A percentile compares a stretch with the other conserved stretches of the same genome.
phyloP scores from a whole-genome alignment of 2,113 vertebrate genomes.

The Acanthisitta chloris region DNA sequence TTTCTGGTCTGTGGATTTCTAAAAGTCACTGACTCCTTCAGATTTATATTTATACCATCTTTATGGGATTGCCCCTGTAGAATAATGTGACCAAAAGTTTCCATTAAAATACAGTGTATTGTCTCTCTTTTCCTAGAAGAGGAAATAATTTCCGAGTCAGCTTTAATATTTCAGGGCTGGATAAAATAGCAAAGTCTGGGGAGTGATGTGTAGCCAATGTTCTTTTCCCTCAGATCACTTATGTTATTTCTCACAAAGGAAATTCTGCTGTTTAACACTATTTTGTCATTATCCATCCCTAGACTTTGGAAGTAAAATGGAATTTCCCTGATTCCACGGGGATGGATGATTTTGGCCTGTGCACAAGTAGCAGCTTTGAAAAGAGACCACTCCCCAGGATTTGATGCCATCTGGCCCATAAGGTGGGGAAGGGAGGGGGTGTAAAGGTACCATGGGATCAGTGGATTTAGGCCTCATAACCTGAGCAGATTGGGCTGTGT shows the following conservation, averaged over 20 bases:
- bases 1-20: not conserved
- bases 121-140: not conserved
- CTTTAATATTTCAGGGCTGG: not conserved
- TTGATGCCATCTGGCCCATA: constrained; percentile 50
- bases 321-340: not conserved
- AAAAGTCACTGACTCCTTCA: not conserved
- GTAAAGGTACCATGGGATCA: not conserved
- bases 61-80: not conserved
- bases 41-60: not conserved
- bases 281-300: not conserved
- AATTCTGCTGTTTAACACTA: not conserved
- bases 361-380: constrained; percentile 21
- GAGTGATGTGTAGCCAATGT: not conserved
- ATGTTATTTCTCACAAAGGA: not conserved
- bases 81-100: not conserved
- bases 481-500: constrained; percentile 50
- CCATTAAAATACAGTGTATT: not conserved
- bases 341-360: constrained; percentile 26
- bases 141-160: not conserved
- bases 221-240: not conserved
- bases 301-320: not conserved
- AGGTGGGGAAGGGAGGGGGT: constrained; percentile 25
- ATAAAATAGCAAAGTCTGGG: not conserved
- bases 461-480: not conserved
- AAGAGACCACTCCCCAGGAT: constrained; percentile 5